These are phyloP conservation scores for Thalassoma bifasciatum DNA, from an alignment of 2,113 vertebrate species.

Conservation along the genomic window DNA sequence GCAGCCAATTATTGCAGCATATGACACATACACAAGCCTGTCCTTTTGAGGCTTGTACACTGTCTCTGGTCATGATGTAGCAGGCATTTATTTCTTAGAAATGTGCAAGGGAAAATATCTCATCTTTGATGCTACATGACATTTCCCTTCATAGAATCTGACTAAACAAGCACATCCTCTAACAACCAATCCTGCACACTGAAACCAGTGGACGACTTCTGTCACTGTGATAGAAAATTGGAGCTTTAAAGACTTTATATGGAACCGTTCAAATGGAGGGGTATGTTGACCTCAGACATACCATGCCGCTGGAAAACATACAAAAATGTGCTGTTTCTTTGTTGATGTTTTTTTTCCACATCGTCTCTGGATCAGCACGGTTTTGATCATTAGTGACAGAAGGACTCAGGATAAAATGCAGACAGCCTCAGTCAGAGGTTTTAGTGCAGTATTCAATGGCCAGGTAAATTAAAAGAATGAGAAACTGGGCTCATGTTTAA, in stretches of 20 bases:
- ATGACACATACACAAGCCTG: slow-evolving; percentile 54
- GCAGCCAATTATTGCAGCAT: slow-evolving; percentile 63
- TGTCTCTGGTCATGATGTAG: slow-evolving; percentile 66
- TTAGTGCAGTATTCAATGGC: not conserved
- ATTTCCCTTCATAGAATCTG: slow-evolving; percentile 62
- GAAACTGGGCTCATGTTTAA: not conserved
- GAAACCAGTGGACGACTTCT: slow-evolving; percentile 64
- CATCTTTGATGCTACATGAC: slow-evolving; percentile 72
- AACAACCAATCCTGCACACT: slow-evolving; percentile 20
- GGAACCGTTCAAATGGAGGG: slow-evolving; percentile 21
- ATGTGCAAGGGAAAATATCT: slow-evolving; percentile 68
- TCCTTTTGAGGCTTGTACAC: slow-evolving; percentile 71
- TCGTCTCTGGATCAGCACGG: not conserved
- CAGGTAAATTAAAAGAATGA: not conserved
- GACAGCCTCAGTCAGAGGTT: not conserved
- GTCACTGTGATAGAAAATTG: slow-evolving; percentile 58
- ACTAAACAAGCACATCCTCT: slow-evolving; percentile 63
- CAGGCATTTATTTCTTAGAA: slow-evolving; percentile 72
- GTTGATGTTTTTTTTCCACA: too few species aligned
- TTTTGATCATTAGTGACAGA: not conserved
- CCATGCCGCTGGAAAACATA: not conserved
- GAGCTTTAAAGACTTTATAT: slow-evolving; percentile 15
- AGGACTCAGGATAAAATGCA: not conserved
- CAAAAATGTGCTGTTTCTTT: not conserved
- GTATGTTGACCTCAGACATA: slow-evolving; percentile 22